phyloP scores from a whole-genome alignment of 2,888 invertebrate genomes.

The Pachliopta kotzebuea region DNA sequence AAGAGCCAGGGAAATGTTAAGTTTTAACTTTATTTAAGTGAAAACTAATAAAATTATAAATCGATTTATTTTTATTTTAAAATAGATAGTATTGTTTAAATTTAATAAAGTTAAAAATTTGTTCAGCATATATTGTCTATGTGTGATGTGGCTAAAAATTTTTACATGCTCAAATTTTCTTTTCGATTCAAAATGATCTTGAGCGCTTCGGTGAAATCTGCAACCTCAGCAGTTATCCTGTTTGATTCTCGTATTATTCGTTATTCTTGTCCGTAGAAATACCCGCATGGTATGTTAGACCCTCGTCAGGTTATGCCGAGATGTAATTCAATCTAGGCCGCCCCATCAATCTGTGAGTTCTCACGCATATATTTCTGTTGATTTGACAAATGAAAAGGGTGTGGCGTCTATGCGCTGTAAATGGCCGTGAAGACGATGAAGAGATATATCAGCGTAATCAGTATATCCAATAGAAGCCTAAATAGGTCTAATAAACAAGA shows the following conservation, averaged over 20 bases:
- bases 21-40: no score
- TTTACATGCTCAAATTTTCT: conserved; percentile 2
- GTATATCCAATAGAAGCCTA: conserved; percentile 37
- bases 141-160: not conserved
- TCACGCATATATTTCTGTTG: conserved; percentile 80
- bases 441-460: conserved; percentile 50
- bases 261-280: conserved; percentile 63
- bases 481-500: not conserved
- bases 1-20: not conserved
- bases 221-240: conserved; percentile 51
- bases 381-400: conserved; percentile 81
- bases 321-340: conserved; percentile 79
- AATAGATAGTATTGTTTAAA: no score
- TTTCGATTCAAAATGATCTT: not conserved
- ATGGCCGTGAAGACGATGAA: conserved; percentile 51
- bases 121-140: not conserved
- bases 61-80: no score
- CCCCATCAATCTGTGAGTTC: conserved; percentile 78
- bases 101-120: not conserved
- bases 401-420: conserved; percentile 52
- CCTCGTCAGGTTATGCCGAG: conserved; percentile 76
- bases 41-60: no score
- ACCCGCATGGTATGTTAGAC: conserved; percentile 70
- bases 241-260: conserved; percentile 67
- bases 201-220: conserved; percentile 36